Conservation (phyloP, 2,888 invertebrate genomes). For the Caenorhabditis doughertyi region DNA sequence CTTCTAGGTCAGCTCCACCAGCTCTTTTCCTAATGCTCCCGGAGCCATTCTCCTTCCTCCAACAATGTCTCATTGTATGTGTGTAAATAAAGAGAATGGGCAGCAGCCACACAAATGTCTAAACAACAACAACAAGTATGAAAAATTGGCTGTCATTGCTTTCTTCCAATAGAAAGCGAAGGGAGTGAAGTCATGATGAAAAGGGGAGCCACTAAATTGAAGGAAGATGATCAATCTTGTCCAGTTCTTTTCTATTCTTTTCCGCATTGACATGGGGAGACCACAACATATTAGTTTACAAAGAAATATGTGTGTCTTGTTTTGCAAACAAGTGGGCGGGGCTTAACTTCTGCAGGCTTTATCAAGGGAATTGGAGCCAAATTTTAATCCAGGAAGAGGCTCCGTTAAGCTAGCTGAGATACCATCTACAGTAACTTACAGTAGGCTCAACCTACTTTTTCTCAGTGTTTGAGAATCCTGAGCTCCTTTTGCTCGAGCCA, state of each 20-base stretch:
- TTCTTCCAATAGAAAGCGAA: background rate
- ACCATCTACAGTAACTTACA: too few relatives aligned
- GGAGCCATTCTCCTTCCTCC: background rate
- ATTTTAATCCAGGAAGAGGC: too few relatives aligned
- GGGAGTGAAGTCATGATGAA: conserved; percentile 7
- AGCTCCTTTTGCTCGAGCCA: too few relatives aligned
- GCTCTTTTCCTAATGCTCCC: too few relatives aligned
- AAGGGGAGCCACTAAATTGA: background rate
- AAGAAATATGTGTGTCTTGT: background rate
- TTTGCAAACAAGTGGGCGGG: background rate
- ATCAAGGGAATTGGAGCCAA: too few relatives aligned
- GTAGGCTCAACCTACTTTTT: too few relatives aligned
- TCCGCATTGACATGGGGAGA: background rate
- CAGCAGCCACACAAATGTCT: background rate
- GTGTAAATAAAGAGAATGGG: conserved; percentile 14
- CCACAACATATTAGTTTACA: conserved; percentile 5
- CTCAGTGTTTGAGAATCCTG: too few relatives aligned
- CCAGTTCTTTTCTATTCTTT: background rate
- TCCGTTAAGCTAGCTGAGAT: too few relatives aligned
- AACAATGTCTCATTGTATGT: background rate
- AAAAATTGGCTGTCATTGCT: conserved; percentile 57
- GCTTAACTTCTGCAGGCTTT: too few relatives aligned
- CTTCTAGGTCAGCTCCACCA: too few relatives aligned
- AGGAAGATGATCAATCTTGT: conserved; percentile 31
- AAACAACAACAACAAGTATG: conserved; percentile 50